Base-by-base conservation (phyloP, 2,113 vertebrate genomes). In the Lichenostomus cassidix region DNA sequence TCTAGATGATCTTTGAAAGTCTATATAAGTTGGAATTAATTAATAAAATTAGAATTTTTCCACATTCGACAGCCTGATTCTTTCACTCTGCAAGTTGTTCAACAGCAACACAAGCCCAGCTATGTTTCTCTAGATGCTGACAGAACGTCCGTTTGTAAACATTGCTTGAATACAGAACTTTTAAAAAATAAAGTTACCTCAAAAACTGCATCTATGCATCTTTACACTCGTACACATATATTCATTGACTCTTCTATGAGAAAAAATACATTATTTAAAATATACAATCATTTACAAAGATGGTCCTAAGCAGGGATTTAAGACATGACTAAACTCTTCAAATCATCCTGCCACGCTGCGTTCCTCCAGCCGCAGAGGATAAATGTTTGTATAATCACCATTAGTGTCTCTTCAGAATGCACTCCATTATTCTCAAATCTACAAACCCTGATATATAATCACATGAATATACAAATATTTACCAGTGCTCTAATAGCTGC, bases 101-200 rank as follows among this genome's bases (percentile, higher is more conserved):
- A 37, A 37, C 37, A 37, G 37, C 37, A 37, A 37, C 37, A 37
- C 37, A 37, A 37, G 47, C 17, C 31, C 25, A 42, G 3, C 12
- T 15, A 5, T 3, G 10, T 44, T 83, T 70, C 9, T 35, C 20
- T 1, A 12, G 47, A 7, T 0, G 1, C 8, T 16, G 31, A 13
- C 4, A 41, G 56, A 53, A 41, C 0, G 5, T 1, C 6, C 1
- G 8, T 44, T 39, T 55, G 47, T 15, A n/a, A 71, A 44, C 3
- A 1, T 2, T 18, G 42, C 5, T 44, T 23, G 37, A 52, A 44
- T 7, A 14, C 5, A 80, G 64, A 77, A 77, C n/a, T 42, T 58
- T 16, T 9, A 10, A 47, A 37, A 60, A 60, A 12, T 1, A 23
- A 70, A 55, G 58, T 11, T 18, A 37, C 20, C 37, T 47, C 41